A percentile compares a stretch with the other conserved stretches of the same genome.
Conservation (phyloP, 2,888 invertebrate genomes). For the Coleophora flavipennella region DNA sequence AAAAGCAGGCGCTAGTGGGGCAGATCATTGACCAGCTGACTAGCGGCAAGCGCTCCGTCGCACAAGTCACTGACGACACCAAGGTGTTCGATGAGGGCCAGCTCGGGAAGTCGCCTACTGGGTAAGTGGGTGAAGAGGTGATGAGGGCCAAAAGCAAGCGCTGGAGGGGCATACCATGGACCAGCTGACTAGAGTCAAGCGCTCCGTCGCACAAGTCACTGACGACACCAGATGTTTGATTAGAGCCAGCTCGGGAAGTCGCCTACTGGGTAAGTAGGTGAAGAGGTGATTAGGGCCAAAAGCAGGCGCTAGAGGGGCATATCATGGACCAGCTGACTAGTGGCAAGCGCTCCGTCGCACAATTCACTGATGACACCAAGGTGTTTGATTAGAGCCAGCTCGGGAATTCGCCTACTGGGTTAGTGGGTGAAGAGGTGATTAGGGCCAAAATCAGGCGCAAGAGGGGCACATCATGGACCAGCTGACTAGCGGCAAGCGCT, state of each 20-base stretch:
- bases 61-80: slow-evolving; percentile 85
- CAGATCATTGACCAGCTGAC: too few species aligned
- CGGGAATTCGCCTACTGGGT: too few species aligned
- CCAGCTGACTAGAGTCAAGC: slow-evolving; percentile 84
- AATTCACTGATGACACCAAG: too few species aligned
- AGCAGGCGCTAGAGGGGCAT: slow-evolving; percentile 82
- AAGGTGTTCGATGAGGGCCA: slow-evolving; percentile 91
- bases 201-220: slow-evolving; percentile 81
- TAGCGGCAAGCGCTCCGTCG: slow-evolving; percentile 81
- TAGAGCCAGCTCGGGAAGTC: slow-evolving; percentile 89
- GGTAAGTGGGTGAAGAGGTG: too few species aligned
- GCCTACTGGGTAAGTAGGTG: too few species aligned
- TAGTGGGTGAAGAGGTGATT: slow-evolving; percentile 70
- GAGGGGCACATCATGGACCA: slow-evolving; percentile 87
- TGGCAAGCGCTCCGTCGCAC: slow-evolving; percentile 80
- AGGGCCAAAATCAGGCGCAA: slow-evolving; percentile 78
- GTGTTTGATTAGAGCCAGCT: too few species aligned
- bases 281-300: too few species aligned
- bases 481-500: slow-evolving; percentile 83
- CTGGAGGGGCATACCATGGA: too few species aligned
- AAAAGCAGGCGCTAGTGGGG: slow-evolving; percentile 82
- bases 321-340: too few species aligned
- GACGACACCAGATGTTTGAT: slow-evolving; percentile 88
- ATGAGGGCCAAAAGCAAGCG: too few species aligned
- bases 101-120: slow-evolving; percentile 88